Evolutionary conservation across 2,113 vertebrate species (phyloP), one percentile per base, ranked within the genome.

Genomic region (Tetrax tetrax): DNA sequence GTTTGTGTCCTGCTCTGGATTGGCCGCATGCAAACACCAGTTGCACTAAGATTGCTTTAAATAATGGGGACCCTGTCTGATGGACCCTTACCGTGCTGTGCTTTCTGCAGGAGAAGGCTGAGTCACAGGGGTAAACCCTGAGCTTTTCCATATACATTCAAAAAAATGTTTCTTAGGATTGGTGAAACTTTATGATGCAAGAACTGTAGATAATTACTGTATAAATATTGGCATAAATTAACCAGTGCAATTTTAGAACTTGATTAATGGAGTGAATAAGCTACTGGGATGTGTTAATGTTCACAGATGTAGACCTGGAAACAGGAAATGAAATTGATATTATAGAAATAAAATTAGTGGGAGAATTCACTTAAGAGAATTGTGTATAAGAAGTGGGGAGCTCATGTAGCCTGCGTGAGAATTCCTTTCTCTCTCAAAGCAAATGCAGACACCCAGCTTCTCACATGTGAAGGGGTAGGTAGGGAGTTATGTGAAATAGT

Each of bases 201-300:
- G 76, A 50, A 20, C 12, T 15, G n/a, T 54, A 87, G 66, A 24
- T 83, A 91, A 83, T 88, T 72, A 61, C 63, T 65, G 45, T 61
- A 41, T 87, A 94, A 97, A 93, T 94, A 94, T 69, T 94, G 68
- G 59, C 65, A 79, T 94, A 76, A 95, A 90, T 93, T 90, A 94
- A 89, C 51, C 50, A 51, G 50, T 19, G 41, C 48, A 74, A 35
- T 90, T 87, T 90, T 57, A 86, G 43, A 69, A 21, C 81, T 94
- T 94, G 94, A 94, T 94, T 96, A 93, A 92, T 82, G 83, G 60
- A 90, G 75, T 41, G 79, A 90, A 38, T 19, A 77, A 93, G 64
- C 64, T 78, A 5, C 69, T 56, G 76, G 57, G 90, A 90, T 83
- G 68, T 57, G 31, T 70, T 85, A 77, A 61, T 59, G 68, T 71